These are phyloP conservation scores for Mechanitis messenoides DNA, from an alignment of 2,888 invertebrate species.

Conservation along the genomic window DNA sequence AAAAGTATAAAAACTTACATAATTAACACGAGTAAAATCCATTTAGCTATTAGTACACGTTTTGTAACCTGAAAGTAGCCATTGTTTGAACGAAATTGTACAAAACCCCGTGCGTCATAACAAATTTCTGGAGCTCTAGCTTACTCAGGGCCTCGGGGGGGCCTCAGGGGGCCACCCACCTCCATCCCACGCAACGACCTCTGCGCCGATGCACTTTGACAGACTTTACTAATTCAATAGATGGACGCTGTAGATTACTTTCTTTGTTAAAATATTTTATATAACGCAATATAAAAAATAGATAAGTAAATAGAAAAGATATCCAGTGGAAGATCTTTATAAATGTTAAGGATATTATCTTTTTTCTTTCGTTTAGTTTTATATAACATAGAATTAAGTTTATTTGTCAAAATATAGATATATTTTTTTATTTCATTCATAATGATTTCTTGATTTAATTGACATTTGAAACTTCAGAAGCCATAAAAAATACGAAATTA, in stretches of 20 bases:
- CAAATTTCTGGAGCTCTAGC: constrained; percentile 71
- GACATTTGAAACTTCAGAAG: too few relatives aligned
- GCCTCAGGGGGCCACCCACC: constrained; percentile 38
- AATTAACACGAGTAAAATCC: constrained; percentile 6
- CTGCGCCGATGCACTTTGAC: constrained; percentile 76
- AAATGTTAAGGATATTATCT: too few relatives aligned
- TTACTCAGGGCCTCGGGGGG: constrained; percentile 57
- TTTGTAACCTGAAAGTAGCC: constrained; percentile 25
- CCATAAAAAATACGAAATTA: too few relatives aligned
- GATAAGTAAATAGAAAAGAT: too few relatives aligned
- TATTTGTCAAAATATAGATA: too few relatives aligned
- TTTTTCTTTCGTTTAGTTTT: too few relatives aligned
- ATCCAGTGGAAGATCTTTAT: too few relatives aligned
- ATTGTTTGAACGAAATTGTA: constrained; percentile 47
- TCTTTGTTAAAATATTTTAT: constrained; percentile 30
- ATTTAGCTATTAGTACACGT: constrained; percentile 8
- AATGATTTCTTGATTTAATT: too few relatives aligned
- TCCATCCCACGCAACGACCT: constrained; percentile 75
- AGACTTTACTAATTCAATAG: constrained; percentile 76
- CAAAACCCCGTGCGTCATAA: constrained; percentile 72
- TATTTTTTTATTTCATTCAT: too few relatives aligned
- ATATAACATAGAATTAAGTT: too few relatives aligned
- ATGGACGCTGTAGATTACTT: constrained; percentile 56
- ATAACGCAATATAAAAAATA: constrained; percentile 9
- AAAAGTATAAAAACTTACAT: constrained; percentile 3